Percentiles rank a stretch among this genome's conserved stretches.
These are phyloP conservation scores for Stegodyphus dumicola DNA, from an alignment of 1,140 invertebrate genomes.

Conservation along the genomic window DNA sequence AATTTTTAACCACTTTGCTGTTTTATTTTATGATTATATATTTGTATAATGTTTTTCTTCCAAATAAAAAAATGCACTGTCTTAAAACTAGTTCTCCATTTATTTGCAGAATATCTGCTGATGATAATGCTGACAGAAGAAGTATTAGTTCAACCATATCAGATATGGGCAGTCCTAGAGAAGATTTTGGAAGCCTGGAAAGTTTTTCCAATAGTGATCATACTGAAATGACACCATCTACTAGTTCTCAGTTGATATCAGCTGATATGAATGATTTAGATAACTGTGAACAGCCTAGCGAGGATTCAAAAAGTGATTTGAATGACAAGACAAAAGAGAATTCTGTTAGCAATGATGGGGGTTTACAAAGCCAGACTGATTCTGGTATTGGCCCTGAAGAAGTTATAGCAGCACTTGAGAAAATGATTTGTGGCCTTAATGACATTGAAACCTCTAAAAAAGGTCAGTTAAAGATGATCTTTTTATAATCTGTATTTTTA, in stretches of 20 bases:
- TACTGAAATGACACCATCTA: conserved; percentile 53
- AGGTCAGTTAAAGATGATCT: not conserved
- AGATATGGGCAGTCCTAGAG: conserved; percentile 60
- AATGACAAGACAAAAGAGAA: conserved; percentile 6
- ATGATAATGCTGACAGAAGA: conserved; percentile 23
- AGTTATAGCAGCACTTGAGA: conserved; percentile 62
- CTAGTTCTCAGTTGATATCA: conserved; percentile 47
- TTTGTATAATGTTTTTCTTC: not conserved
- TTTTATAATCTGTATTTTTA: too few species aligned
- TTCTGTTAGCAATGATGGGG: conserved; percentile 29
- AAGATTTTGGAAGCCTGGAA: conserved; percentile 58
- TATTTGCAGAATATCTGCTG: not conserved
- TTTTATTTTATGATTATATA: not conserved
- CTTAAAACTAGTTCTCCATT: not conserved
- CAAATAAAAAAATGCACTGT: not conserved
- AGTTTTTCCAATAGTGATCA: conserved; percentile 59
- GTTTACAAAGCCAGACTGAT: conserved; percentile 56
- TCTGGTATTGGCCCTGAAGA: conserved; percentile 64
- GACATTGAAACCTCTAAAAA: conserved; percentile 49
- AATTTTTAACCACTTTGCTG: too few species aligned
- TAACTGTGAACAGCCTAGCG: not conserved
- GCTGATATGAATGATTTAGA: conserved; percentile 29
- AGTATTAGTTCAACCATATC: conserved; percentile 62
- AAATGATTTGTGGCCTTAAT: conserved; percentile 62
- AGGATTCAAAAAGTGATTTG: not conserved